phyloP scores from a whole-genome alignment of 2,797 vertebrate species.

The Nothura maculosa region DNA sequence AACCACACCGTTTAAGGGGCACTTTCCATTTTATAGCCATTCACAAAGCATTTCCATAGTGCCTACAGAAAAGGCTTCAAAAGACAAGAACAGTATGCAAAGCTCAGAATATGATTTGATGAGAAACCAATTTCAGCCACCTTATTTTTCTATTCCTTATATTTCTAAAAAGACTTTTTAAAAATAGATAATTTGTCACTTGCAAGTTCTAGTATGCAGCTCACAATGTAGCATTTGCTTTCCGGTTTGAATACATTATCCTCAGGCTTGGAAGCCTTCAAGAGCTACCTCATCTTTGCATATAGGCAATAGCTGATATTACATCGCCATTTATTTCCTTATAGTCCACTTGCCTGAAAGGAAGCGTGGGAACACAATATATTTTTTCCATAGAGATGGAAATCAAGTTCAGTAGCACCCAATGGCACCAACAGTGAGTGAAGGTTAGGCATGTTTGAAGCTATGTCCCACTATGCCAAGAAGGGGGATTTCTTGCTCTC shows the following conservation, averaged over 20 bases:
- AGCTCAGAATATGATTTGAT: background rate
- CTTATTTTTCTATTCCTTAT: background rate
- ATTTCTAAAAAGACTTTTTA: background rate
- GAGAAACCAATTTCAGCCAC: background rate
- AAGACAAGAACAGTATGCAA: background rate
- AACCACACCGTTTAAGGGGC: background rate
- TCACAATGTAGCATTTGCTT: background rate
- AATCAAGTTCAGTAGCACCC: background rate
- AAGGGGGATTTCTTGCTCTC: background rate
- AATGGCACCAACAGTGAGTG: no score
- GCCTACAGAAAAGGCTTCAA: background rate
- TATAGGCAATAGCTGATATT: background rate
- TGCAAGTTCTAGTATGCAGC: background rate
- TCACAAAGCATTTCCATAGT: background rate
- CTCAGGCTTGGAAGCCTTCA: background rate
- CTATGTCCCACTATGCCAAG: no score
- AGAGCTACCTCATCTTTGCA: background rate
- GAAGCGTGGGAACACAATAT: accelerated
- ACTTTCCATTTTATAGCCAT: background rate
- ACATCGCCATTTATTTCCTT: background rate
- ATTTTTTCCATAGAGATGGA: background rate
- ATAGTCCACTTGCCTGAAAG: background rate
- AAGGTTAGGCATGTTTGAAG: no score
- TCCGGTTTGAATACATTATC: background rate
- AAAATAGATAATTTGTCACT: background rate